These are phyloP conservation scores for Drosophila aldrichi DNA, from an alignment of 2,888 invertebrate species.

Conservation along the genomic window DNA sequence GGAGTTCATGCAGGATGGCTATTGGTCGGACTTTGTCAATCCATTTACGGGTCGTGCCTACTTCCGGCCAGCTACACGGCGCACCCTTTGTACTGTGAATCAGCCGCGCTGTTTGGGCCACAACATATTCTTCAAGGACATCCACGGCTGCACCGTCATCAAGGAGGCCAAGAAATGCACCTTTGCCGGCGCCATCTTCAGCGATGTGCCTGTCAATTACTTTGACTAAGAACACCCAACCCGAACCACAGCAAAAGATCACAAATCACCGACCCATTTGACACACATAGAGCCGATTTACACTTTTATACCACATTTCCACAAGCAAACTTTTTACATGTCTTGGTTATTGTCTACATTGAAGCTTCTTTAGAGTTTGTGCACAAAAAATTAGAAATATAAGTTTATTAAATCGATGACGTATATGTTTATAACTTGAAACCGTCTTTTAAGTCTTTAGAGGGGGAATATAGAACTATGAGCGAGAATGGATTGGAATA, in stretches of 20 bases:
- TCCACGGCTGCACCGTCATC: conserved; percentile 62
- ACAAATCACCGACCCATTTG: neutral
- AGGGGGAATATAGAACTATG: neutral
- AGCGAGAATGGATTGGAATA: no score
- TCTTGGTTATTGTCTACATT: conserved; percentile 15
- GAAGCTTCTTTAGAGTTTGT: conserved; percentile 4
- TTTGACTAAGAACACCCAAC: conserved; percentile 18
- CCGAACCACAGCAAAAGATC: neutral
- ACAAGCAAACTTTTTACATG: neutral
- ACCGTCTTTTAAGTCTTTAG: neutral
- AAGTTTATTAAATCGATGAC: neutral
- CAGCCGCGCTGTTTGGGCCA: conserved; percentile 34
- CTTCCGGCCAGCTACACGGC: conserved; percentile 25
- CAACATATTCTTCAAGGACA: conserved; percentile 36
- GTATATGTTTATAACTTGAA: neutral
- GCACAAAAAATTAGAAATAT: neutral
- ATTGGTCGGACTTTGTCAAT: conserved; percentile 70
- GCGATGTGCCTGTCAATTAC: conserved; percentile 46
- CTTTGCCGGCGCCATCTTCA: conserved; percentile 63
- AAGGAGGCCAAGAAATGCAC: conserved; percentile 42
- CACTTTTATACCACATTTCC: neutral
- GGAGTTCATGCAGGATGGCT: conserved; percentile 46
- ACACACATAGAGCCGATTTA: neutral
- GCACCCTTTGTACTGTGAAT: neutral
- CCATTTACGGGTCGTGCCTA: conserved; percentile 67